These are phyloP conservation scores for Pseudocheirus occidentalis DNA, from an alignment of 2,797 vertebrate species.

Conservation along the genomic window DNA sequence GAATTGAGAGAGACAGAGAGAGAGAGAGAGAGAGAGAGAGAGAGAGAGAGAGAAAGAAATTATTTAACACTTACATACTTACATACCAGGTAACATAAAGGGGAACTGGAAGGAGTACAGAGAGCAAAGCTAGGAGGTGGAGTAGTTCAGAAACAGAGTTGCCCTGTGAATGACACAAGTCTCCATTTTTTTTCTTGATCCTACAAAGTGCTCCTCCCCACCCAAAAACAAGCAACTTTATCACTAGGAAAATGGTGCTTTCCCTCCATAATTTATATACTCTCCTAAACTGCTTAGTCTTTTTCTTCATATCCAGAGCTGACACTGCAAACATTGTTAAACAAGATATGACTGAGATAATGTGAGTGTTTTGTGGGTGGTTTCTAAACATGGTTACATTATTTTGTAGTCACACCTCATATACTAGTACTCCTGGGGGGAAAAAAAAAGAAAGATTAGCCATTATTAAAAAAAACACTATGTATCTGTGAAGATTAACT, in stretches of 20 bases:
- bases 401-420: conserved; percentile 58
- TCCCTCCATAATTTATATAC: not conserved
- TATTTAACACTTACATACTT: not conserved
- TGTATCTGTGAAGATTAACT: conserved; percentile 9
- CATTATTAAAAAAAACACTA: not conserved
- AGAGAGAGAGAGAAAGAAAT: not conserved
- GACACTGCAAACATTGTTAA: not conserved
- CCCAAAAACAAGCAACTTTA: not conserved
- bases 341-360: not conserved
- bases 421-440: not conserved
- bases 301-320: conserved; percentile 1
- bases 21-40: no score
- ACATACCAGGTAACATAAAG: not conserved
- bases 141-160: not conserved
- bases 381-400: not conserved
- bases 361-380: not conserved
- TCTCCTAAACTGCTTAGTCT: not conserved
- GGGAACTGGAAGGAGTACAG: not conserved
- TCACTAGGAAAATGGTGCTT: not conserved
- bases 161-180: not conserved
- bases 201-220: not conserved
- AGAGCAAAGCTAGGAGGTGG: not conserved
- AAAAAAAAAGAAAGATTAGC: not conserved
- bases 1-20: not conserved
- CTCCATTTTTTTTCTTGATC: not conserved